Evolutionary conservation across 1,140 invertebrate genomes (phyloP), one percentile per base, ranked within the genome.

Genomic region (Ladona fulva): DNA sequence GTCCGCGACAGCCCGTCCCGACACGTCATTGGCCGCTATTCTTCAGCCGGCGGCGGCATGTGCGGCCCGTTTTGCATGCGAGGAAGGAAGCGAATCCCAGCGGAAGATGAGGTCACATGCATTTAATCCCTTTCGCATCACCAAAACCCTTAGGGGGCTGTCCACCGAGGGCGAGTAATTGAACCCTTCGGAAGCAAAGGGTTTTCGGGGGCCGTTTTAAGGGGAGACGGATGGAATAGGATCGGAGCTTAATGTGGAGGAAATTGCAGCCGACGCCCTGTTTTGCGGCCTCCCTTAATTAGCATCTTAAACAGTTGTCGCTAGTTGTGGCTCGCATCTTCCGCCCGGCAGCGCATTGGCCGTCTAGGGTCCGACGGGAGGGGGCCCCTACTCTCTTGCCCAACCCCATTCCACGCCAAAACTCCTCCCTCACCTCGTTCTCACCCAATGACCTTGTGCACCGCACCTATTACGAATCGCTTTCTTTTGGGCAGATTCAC

Each of bases 271-370:
- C 12, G 52, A 3, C 52, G 52, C 52, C n/a, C 16, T 12, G 52
- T 16, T 19, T 12, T 66, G 52, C 52, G 52, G 52, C 14, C 14
- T 1, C 5, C 52, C 52, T 66, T 66, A 66, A 66, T 66, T 66
- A 66, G 16, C 52, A 66, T 66, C 52, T 66, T 19, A 66, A 66
- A 66, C 52, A 66, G 52, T 66, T 66, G 52, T 66, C 52, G 52
- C 14, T 12, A 66, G 52, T 66, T 22, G n/a, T 3, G 14, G 52
- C 3, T 22, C 52, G 1, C 16, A 66, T 22, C 52, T 22, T 66
- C 14, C n/a, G n/a, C 3, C 1, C 52, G 52, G 52, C n/a, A 11
- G 10, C 10, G 19, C 10, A 52, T 11, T 11, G 52, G n/a, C 3
- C 52, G 14, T 3, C 52, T 6, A 6, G 3, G 52, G 16, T 22